Conservation (phyloP, 2,797 vertebrate species). For the Aplochiton taeniatus region DNA sequence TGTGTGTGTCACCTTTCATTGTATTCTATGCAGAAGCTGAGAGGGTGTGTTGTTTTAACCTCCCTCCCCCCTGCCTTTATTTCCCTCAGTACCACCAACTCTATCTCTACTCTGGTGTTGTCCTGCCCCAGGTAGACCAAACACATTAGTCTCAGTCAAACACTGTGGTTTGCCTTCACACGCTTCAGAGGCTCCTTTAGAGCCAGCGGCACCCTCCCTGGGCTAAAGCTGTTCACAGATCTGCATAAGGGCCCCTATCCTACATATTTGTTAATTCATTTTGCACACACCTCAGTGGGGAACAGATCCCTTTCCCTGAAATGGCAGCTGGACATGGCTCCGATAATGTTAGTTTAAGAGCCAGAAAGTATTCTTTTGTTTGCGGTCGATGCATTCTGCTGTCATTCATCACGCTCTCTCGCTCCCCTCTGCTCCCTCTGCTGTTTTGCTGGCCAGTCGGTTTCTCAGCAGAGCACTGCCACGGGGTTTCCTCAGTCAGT, state of each 20-base stretch:
- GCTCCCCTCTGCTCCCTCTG: constrained; percentile 34
- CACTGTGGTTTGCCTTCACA: constrained; percentile 12
- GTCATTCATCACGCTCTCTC: constrained; percentile 39
- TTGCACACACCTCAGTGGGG: too few species aligned
- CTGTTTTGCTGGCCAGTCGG: constrained; percentile 47
- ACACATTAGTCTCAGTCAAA: constrained; percentile 17
- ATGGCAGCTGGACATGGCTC: too few species aligned
- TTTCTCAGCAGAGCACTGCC: constrained; percentile 54
- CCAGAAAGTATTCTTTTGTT: not conserved
- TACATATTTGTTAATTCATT: too few species aligned
- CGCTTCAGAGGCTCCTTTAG: constrained; percentile 22
- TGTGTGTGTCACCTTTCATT: constrained; percentile 10
- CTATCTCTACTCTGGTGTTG: constrained; percentile 65
- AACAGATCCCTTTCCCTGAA: too few species aligned
- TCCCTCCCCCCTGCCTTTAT: constrained; percentile 60
- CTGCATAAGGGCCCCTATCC: not conserved
- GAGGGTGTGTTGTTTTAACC: constrained; percentile 50
- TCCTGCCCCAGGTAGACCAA: constrained; percentile 66
- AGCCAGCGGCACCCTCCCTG: not conserved
- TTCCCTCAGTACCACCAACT: constrained; percentile 63
- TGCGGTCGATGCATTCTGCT: not conserved
- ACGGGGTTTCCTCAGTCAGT: constrained; percentile 50
- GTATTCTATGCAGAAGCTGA: constrained; percentile 23
- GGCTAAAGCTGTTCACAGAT: not conserved
- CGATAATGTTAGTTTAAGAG: too few species aligned